Percentiles rank a stretch among this genome's conserved stretches.
Evolutionary conservation across 2,797 vertebrate genomes (phyloP).

Genomic region (Mus minutoides): DNA sequence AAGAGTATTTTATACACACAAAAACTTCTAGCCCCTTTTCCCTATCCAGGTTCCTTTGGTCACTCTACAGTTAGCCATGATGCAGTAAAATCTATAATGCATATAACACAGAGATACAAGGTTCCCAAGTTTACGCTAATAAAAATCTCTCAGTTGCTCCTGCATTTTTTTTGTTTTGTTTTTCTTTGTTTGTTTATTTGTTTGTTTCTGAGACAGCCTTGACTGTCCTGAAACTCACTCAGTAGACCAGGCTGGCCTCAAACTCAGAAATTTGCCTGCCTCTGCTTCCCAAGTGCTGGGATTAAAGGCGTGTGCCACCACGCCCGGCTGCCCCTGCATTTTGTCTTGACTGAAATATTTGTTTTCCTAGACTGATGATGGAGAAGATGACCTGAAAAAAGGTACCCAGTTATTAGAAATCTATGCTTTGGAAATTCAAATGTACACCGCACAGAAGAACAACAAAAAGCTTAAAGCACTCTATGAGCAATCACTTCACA

Average conservation of each 20-base stretch:
- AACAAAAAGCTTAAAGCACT: conserved; percentile 99
- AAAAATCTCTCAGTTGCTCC: conserved; percentile 29
- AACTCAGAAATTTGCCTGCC: no score
- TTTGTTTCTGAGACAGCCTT: no score
- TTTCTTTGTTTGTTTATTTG: no score
- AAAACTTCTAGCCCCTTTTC: not conserved
- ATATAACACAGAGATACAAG: conserved; percentile 16
- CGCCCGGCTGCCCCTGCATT: conserved; percentile 51
- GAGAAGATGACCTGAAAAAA: conserved; percentile 99
- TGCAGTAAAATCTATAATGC: conserved; percentile 24
- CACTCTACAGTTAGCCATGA: not conserved
- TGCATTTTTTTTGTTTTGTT: no score
- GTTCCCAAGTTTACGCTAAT: not conserved
- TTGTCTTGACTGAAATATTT: conserved; percentile 55
- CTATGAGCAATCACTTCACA: conserved; percentile 99
- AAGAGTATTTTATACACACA: not conserved
- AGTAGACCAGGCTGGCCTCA: no score
- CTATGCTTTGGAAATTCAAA: conserved; percentile 99
- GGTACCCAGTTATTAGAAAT: conserved; percentile 99
- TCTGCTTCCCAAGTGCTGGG: no score
- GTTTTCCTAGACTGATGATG: conserved; percentile 95
- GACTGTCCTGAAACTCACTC: no score
- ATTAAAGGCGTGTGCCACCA: no score
- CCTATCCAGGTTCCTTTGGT: conserved; percentile 25
- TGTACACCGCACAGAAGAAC: conserved; percentile 99